These are phyloP conservation scores for Holothuria scabra DNA, from an alignment of 53 echinoderm and acorn worm genomes.

Conservation along the genomic window DNA sequence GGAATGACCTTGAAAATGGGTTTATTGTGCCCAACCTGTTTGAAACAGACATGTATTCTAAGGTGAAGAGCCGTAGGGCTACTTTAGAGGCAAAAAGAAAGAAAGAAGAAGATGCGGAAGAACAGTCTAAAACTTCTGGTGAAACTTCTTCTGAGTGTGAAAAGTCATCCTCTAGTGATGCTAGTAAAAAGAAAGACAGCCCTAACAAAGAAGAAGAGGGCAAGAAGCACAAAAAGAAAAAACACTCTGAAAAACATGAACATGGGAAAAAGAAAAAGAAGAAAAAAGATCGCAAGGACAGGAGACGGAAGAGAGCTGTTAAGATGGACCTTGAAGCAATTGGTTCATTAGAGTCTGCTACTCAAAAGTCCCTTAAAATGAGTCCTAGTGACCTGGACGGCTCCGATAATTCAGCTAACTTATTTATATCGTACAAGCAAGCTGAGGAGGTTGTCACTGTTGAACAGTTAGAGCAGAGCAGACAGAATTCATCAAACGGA, in stretches of 20 bases:
- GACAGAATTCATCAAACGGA: slow-evolving; percentile 43
- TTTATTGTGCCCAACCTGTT: slow-evolving; percentile 64
- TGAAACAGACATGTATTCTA: slow-evolving; percentile 96
- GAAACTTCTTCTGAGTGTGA: neutral
- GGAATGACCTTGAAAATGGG: slow-evolving; percentile 94
- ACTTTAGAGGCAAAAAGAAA: slow-evolving; percentile 82
- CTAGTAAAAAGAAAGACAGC: slow-evolving; percentile 27
- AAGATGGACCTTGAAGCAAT: slow-evolving; percentile 83
- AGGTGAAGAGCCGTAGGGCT: slow-evolving; percentile 91
- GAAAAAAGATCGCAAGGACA: slow-evolving; percentile 56
- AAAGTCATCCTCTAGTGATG: slow-evolving; percentile 8
- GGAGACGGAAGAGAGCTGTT: slow-evolving; percentile 61
- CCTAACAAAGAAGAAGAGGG: neutral
- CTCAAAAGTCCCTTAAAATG: slow-evolving; percentile 90
- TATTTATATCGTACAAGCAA: slow-evolving; percentile 66
- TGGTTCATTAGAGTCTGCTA: slow-evolving; percentile 93
- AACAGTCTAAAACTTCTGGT: slow-evolving; percentile 3
- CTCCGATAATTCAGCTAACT: slow-evolving; percentile 78
- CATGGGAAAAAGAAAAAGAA: slow-evolving; percentile 57
- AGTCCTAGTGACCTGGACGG: slow-evolving; percentile 81
- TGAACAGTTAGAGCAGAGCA: slow-evolving; percentile 80
- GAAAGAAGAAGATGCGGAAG: slow-evolving; percentile 63
- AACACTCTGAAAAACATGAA: slow-evolving; percentile 49
- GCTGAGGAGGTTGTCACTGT: slow-evolving; percentile 88
- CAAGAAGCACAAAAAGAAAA: slow-evolving; percentile 55